Evolutionary conservation across 2,888 invertebrate genomes (phyloP).

Genomic region (Panopea generosa): DNA sequence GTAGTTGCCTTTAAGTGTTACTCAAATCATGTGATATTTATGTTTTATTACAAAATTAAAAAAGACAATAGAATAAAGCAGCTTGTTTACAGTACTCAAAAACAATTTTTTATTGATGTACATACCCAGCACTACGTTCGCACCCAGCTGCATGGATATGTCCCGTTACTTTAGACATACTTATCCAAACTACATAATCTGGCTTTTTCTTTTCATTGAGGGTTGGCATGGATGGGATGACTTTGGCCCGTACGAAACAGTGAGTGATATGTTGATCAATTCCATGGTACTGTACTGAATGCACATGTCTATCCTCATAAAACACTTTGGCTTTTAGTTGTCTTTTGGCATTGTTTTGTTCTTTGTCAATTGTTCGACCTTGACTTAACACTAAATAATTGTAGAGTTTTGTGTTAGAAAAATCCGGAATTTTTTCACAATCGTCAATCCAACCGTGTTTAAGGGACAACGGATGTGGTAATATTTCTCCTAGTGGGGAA

Average conservation of each 20-base stretch:
- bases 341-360: conserved; percentile 8
- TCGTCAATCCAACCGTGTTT: conserved; percentile 6
- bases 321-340: conserved; percentile 20
- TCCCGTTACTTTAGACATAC: conserved; percentile 36
- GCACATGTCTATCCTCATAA: conserved; percentile 26
- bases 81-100: too few relatives aligned
- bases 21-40: too few relatives aligned
- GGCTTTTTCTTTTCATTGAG: conserved; percentile 19
- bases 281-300: conserved; percentile 1
- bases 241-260: conserved; percentile 23
- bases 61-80: too few relatives aligned
- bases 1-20: too few relatives aligned
- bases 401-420: neutral
- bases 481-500: conserved; percentile 16
- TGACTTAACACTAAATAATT: conserved; percentile 10
- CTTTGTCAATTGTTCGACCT: conserved; percentile 3
- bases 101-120: too few relatives aligned
- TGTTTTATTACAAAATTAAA: too few relatives aligned
- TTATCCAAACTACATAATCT: conserved; percentile 31
- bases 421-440: conserved; percentile 1
- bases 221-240: conserved; percentile 31
- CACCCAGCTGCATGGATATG: conserved; percentile 36
- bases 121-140: conserved; percentile 31
- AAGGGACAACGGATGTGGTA: conserved; percentile 4
- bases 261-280: conserved; percentile 6